These are phyloP conservation scores for Anomalospiza imberbis DNA, from an alignment of 2,797 vertebrate species.

Conservation along the genomic window DNA sequence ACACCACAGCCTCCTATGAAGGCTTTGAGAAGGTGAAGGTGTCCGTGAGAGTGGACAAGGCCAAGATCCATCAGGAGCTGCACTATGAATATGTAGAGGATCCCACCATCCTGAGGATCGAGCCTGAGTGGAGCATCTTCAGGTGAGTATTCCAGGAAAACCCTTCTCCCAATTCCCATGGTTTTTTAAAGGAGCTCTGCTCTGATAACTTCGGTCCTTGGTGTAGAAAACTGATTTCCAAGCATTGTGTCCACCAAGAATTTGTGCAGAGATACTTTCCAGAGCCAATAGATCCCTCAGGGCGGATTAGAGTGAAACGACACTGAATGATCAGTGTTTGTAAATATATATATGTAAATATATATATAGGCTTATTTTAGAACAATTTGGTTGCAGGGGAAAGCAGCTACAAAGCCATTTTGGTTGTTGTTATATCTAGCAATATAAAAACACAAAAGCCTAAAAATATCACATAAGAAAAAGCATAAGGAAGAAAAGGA, in stretches of 20 bases:
- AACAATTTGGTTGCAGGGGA: neutral
- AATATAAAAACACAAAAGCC: neutral
- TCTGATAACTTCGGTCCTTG: neutral
- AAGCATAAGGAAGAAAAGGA: neutral
- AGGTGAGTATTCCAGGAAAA: conserved; percentile 75
- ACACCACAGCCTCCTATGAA: conserved; percentile 85
- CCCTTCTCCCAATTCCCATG: fast-evolving
- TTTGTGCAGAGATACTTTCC: neutral
- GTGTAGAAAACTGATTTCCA: neutral
- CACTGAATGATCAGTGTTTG: neutral
- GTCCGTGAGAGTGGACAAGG: conserved; percentile 90
- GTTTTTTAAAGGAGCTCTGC: neutral
- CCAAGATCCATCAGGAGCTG: conserved; percentile 88
- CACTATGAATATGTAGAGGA: conserved; percentile 94
- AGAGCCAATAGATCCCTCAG: neutral
- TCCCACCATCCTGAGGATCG: conserved; percentile 89
- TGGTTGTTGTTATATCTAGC: neutral
- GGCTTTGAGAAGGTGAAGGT: conserved; percentile 88
- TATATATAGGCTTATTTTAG: neutral
- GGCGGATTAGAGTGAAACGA: fast-evolving
- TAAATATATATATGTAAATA: too few species aligned
- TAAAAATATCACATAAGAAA: neutral
- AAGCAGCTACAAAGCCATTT: neutral
- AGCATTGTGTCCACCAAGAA: neutral
- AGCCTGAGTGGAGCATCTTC: conserved; percentile 98